phyloP scores from a whole-genome alignment of 53 echinoderm and acorn worm species.

The Hippasteria phrygiana region DNA sequence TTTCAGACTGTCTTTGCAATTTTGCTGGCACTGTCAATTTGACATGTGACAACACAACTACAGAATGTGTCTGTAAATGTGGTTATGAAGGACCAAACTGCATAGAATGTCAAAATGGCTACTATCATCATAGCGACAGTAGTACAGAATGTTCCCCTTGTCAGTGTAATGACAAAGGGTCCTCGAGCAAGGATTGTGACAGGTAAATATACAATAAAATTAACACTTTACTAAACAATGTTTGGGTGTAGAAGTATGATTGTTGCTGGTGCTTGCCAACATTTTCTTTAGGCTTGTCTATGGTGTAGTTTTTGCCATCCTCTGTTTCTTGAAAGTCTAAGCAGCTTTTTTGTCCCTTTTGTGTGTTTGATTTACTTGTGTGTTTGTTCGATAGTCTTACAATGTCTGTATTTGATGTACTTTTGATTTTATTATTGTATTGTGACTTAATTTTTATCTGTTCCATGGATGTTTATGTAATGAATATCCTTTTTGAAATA shows the following conservation, averaged over 20 bases:
- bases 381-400: too few species aligned
- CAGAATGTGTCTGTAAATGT: slow-evolving; percentile 48
- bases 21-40: slow-evolving; percentile 25
- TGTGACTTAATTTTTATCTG: too few species aligned
- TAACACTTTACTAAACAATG: too few species aligned
- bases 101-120: slow-evolving; percentile 52
- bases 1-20: not conserved
- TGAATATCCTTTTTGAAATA: too few species aligned
- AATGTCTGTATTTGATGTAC: too few species aligned
- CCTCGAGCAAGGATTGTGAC: slow-evolving; percentile 57
- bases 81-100: slow-evolving; percentile 61
- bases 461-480: too few species aligned
- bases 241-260: too few species aligned
- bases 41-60: slow-evolving; percentile 56
- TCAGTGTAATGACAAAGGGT: slow-evolving; percentile 61
- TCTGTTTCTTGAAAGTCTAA: not conserved
- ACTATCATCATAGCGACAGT: slow-evolving; percentile 37
- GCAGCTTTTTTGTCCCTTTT: too few species aligned
- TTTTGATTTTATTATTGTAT: too few species aligned
- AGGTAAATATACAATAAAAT: slow-evolving; percentile 43
- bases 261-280: too few species aligned
- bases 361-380: too few species aligned
- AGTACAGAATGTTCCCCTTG: slow-evolving; percentile 53
- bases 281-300: too few species aligned
- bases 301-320: not conserved